Evolutionary conservation across 2,888 invertebrate genomes (phyloP).

Genomic region (Drosophila anomalata): DNA sequence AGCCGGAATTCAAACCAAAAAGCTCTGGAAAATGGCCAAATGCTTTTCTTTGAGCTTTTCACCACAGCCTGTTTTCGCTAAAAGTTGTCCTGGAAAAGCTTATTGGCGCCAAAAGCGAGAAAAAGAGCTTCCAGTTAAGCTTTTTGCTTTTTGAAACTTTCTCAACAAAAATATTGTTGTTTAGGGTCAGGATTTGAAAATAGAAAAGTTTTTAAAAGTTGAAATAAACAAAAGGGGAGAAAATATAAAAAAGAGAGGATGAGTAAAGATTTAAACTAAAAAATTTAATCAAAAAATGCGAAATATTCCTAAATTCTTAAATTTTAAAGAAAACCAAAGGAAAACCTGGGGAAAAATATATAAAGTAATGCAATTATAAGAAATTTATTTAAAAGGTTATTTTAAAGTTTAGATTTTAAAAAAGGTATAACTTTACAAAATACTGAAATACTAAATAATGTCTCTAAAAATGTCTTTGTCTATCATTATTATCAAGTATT

Average conservation of each 20-base stretch:
- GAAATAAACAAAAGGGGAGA: neutral
- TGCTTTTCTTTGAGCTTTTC: conserved; percentile 23
- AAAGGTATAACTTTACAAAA: too few relatives aligned
- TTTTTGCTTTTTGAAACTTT: neutral
- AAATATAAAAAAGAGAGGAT: too few relatives aligned
- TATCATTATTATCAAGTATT: too few relatives aligned
- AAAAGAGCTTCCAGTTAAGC: neutral
- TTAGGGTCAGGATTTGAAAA: conserved; percentile 29
- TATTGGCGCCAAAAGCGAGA: neutral
- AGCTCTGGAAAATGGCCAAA: neutral
- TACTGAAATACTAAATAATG: too few relatives aligned
- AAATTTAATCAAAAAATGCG: neutral
- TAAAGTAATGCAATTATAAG: too few relatives aligned
- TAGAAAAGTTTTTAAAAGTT: neutral
- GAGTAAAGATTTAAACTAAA: neutral
- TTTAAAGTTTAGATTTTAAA: too few relatives aligned
- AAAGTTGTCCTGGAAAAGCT: conserved; percentile 2
- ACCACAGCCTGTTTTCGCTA: conserved; percentile 9
- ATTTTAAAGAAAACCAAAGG: too few relatives aligned
- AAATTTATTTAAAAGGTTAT: too few relatives aligned
- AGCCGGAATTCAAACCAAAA: conserved; percentile 22
- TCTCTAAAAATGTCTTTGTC: too few relatives aligned
- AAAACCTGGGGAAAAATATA: too few relatives aligned
- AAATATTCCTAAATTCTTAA: too few relatives aligned
- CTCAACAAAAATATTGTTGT: conserved; percentile 18